A percentile compares a stretch with the other conserved stretches of the same genome.
These are phyloP conservation scores for Lates calcarifer DNA, from an alignment of 2,113 vertebrate species.

Conservation along the genomic window DNA sequence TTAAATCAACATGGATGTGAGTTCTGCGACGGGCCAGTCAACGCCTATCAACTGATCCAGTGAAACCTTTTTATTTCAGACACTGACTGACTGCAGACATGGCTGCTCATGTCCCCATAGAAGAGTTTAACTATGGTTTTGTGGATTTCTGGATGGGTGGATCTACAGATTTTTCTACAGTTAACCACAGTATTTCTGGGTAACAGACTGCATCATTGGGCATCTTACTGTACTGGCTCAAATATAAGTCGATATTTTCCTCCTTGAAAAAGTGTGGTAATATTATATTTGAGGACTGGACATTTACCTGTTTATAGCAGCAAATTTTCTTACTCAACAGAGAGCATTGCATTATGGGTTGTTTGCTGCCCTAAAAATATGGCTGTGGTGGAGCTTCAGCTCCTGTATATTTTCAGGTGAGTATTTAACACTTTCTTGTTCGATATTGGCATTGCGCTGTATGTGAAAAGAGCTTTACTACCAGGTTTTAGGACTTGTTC, in stretches of 20 bases:
- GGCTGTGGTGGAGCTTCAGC: no score
- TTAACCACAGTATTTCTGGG: neutral
- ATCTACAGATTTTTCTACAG: neutral
- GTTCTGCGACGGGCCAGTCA: constrained; percentile 41
- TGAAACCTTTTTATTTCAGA: constrained; percentile 25
- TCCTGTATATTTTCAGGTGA: no score
- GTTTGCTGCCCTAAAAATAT: no score
- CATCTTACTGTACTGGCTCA: neutral
- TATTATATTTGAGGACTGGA: neutral
- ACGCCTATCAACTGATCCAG: constrained; percentile 18
- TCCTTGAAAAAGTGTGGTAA: neutral
- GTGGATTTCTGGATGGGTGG: neutral
- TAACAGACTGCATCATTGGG: neutral
- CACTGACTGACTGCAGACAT: neutral
- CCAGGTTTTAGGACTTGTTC: no score
- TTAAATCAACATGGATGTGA: constrained; percentile 76
- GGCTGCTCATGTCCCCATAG: neutral
- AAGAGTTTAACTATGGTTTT: neutral
- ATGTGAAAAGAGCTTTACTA: no score
- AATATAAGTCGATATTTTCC: neutral
- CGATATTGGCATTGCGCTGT: no score
- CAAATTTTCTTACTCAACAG: no score
- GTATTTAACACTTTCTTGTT: no score
- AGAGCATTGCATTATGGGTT: no score
- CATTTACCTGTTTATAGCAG: neutral